Conservation (phyloP, 35 echinoderm and acorn worm genomes). For the Eucidaris tribuloides region DNA sequence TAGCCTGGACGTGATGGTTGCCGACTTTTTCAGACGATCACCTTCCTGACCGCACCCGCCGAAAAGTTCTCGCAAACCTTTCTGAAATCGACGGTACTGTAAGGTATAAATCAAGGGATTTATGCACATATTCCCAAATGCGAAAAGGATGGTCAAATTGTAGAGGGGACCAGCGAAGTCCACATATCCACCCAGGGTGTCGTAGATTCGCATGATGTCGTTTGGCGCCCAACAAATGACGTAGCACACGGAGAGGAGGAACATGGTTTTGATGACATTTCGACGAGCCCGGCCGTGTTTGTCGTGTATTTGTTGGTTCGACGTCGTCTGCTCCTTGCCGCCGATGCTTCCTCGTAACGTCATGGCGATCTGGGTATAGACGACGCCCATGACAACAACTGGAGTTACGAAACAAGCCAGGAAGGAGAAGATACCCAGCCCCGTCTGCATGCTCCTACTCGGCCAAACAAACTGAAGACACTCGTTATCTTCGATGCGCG, state of each 20-base stretch:
- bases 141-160: constrained; percentile 30
- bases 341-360: neutral
- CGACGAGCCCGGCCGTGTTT: neutral
- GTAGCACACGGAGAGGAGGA: constrained; percentile 44
- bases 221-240: constrained; percentile 52
- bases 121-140: constrained; percentile 74
- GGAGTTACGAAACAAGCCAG: constrained; percentile 29
- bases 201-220: constrained; percentile 8
- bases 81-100: constrained; percentile 56
- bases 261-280: constrained; percentile 62
- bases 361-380: constrained; percentile 39
- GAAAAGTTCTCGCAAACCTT: constrained; percentile 7
- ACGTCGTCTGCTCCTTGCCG: neutral
- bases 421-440: constrained; percentile 10
- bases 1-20: too few relatives aligned
- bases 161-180: constrained; percentile 8
- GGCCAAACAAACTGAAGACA: neutral
- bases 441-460: neutral
- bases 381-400: constrained; percentile 33
- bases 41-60: neutral
- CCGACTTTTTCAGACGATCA: neutral
- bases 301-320: neutral
- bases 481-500: neutral
- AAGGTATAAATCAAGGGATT: constrained; percentile 82
- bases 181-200: neutral